phyloP scores from a whole-genome alignment of 1,140 invertebrate species.

The Carposina sasakii region DNA sequence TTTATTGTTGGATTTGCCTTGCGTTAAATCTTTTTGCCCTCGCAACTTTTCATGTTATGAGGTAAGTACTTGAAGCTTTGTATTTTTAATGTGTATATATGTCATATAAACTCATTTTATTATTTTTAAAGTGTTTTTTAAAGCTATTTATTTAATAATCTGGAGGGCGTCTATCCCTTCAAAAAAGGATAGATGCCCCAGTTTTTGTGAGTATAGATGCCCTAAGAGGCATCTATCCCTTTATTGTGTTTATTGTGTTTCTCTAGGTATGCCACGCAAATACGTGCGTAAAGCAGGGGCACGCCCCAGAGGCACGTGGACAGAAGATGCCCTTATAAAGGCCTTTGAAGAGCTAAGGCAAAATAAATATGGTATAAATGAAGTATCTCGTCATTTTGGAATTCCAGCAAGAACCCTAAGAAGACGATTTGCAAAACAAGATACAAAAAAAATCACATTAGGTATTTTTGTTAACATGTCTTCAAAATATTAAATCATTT shows the following conservation, averaged over 20 bases:
- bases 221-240: too few species aligned
- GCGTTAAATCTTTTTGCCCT: too few species aligned
- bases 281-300: constrained; percentile 45
- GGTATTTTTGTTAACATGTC: constrained; percentile 18
- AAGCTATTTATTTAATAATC: too few species aligned
- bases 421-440: constrained; percentile 24
- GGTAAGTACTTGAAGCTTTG: constrained; percentile 16
- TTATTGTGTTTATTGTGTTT: background rate
- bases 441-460: constrained; percentile 16
- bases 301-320: constrained; percentile 26
- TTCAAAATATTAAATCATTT: too few species aligned
- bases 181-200: constrained; percentile 26
- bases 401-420: constrained; percentile 29
- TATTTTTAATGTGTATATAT: constrained; percentile 20
- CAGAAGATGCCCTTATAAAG: constrained; percentile 26
- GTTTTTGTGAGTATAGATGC: constrained; percentile 17
- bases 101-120: constrained; percentile 20
- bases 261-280: constrained; percentile 78
- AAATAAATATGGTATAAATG: constrained; percentile 26
- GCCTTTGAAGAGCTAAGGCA: constrained; percentile 26
- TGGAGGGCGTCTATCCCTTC: constrained; percentile 27
- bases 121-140: constrained; percentile 12
- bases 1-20: constrained; percentile 15
- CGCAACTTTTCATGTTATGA: constrained; percentile 18
- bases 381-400: constrained; percentile 24